Percentiles rank a stretch among this genome's conserved stretches.
Evolutionary conservation across 2,113 vertebrate species (phyloP).

Genomic region (Eclectus roratus): DNA sequence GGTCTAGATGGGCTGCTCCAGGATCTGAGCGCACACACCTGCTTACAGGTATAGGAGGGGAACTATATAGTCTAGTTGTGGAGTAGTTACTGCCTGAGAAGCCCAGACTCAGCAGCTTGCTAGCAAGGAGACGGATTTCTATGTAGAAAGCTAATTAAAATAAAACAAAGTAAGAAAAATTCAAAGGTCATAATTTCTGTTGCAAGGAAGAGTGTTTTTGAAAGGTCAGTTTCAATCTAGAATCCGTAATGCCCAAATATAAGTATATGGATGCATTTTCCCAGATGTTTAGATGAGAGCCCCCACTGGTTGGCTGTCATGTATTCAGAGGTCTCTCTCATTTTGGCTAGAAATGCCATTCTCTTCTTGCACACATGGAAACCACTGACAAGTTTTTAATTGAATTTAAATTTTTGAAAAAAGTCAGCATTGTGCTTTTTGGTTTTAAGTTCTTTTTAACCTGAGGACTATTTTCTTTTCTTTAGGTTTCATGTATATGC

Average conservation of each 20-base stretch:
- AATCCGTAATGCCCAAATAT: neutral
- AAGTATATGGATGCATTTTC: neutral
- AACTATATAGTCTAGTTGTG: neutral
- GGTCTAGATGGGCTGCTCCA: neutral
- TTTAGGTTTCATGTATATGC: neutral
- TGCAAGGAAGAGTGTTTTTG: neutral
- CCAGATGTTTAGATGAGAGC: neutral
- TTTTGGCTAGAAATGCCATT: neutral
- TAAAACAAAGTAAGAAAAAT: neutral
- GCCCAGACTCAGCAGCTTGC: neutral
- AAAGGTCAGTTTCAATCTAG: neutral
- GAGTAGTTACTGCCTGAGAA: neutral
- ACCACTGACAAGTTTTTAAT: neutral
- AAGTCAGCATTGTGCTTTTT: neutral
- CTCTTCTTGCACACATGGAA: neutral
- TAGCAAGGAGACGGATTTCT: neutral
- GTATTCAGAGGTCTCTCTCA: neutral
- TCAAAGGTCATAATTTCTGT: neutral
- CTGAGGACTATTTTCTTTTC: neutral
- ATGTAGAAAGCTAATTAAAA: neutral
- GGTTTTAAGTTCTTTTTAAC: neutral
- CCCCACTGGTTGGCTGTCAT: neutral
- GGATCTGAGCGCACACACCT: neutral
- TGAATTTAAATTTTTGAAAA: neutral
- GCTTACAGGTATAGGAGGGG: neutral